Evolutionary conservation across 2,888 invertebrate genomes (phyloP).

Genomic region (Andrena praecox): DNA sequence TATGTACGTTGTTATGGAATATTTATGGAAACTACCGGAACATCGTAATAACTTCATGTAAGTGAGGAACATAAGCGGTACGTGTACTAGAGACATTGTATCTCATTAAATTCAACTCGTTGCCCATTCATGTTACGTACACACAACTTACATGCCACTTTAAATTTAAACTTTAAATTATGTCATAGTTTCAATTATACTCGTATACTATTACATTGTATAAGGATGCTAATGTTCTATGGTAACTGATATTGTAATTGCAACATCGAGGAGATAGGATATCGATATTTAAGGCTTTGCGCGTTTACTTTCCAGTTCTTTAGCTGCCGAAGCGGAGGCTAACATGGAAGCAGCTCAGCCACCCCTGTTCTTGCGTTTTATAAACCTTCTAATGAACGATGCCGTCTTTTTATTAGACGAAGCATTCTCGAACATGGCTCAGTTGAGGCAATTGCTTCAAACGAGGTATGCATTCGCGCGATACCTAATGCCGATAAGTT

Average conservation of each 20-base stretch:
- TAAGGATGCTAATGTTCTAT: too few species aligned
- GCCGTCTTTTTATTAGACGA: conserved; percentile 98
- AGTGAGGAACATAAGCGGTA: conserved; percentile 76
- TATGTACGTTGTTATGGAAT: conserved; percentile 97
- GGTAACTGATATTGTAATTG: background rate
- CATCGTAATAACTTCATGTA: conserved; percentile 92
- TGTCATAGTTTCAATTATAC: too few species aligned
- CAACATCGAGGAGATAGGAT: background rate
- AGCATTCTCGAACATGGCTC: conserved; percentile 94
- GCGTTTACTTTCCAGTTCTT: conserved; percentile 85
- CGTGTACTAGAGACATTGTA: background rate
- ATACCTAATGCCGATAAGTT: background rate
- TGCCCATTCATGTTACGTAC: too few species aligned
- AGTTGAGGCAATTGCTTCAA: conserved; percentile 93
- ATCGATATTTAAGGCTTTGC: background rate
- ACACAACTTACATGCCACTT: too few species aligned
- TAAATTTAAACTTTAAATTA: too few species aligned
- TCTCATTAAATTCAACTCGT: too few species aligned
- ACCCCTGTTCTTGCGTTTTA: conserved; percentile 96
- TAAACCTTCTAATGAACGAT: conserved; percentile 98
- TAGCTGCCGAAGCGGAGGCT: conserved; percentile 92
- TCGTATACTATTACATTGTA: too few species aligned
- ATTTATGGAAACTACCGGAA: conserved; percentile 93
- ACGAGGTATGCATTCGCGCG: conserved; percentile 86
- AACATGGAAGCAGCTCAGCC: conserved; percentile 96